Evolutionary conservation across 2,113 vertebrate species (phyloP), one percentile per base, ranked within the genome.

Genomic region (Sander vitreus): DNA sequence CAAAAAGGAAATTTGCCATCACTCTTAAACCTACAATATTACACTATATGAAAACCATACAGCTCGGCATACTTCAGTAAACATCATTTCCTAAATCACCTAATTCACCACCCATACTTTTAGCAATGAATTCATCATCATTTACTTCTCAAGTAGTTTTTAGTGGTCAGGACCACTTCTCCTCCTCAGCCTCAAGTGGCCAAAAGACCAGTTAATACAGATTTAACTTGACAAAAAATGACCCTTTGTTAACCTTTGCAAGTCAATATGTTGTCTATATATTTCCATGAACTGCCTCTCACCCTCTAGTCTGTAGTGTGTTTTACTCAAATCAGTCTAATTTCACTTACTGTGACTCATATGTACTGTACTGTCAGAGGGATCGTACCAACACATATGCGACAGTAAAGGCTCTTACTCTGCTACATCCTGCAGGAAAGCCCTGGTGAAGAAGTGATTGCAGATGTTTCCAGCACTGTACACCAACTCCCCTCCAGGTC

Each of bases 401-500:
- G 30, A n/a, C 23, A 66, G 25, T 18, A 2, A 47, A 54, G 1
- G 1, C 63, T 93, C 97, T 95, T 92, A 99, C 98, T 94, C 91
- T 62, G 93, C 88, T 27, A 97, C 93, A 0, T 6, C 79, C 89
- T 94, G 90, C 51, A 99, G 96, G 85, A 99, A 99, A 1, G 82
- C 90, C 10, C 95, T 93, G 4, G 96, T 98, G 87, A 99, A 97
- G 92, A 99, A 98, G 76, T 99, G 98, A 80, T 97, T 99, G 94
- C 98, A 99, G 93, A 99, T 99, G 86, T 97, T 99, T 84, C 97
- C 98, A 0, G 96, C 86, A 0, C 78, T 92, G 93, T 95, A 98
- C 11, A 96, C 47, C 83, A 99, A 86, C n/a, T 91, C 72, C 18
- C 97, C 97, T 0, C 70, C 90, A 0, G 96, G 84, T 0, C 76